A percentile compares a stretch with the other conserved stretches of the same genome.
These are phyloP conservation scores for Diplodus puntazzo DNA, from an alignment of 2,797 vertebrate species.

Conservation along the genomic window DNA sequence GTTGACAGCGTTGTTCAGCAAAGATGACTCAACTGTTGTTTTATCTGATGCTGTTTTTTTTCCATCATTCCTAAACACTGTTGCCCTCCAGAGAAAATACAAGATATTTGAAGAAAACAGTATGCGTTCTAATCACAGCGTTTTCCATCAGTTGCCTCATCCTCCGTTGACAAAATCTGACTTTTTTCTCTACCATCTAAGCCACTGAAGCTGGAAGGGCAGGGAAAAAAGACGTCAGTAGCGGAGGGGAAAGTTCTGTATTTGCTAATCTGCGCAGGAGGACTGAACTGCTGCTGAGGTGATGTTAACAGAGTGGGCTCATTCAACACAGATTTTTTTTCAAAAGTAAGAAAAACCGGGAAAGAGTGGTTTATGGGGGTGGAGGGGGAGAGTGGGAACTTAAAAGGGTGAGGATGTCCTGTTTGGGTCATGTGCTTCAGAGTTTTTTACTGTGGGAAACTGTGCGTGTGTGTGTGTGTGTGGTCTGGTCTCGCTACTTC, in stretches of 20 bases:
- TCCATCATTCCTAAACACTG: background rate
- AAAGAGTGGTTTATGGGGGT: conserved; percentile 33
- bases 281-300: background rate
- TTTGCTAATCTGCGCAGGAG: conserved; percentile 1
- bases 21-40: background rate
- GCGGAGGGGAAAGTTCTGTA: background rate
- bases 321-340: background rate
- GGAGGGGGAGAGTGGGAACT: conserved; percentile 64
- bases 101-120: background rate
- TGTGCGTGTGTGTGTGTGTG: conserved; percentile 41
- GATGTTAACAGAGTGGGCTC: background rate
- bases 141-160: background rate
- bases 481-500: conserved; percentile 42
- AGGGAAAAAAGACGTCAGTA: background rate
- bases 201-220: background rate
- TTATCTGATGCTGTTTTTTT: background rate
- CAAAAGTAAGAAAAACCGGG: conserved; percentile 4
- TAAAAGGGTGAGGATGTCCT: conserved; percentile 77
- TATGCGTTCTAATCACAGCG: too few relatives aligned
- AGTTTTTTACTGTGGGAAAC: conserved; percentile 82
- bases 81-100: background rate
- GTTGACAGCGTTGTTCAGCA: background rate
- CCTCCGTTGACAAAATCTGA: conserved; percentile 2
- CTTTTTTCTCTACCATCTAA: background rate
- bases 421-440: conserved; percentile 76